Conservation (phyloP, 2,113 vertebrate species). For the Anser brachyrhynchus region DNA sequence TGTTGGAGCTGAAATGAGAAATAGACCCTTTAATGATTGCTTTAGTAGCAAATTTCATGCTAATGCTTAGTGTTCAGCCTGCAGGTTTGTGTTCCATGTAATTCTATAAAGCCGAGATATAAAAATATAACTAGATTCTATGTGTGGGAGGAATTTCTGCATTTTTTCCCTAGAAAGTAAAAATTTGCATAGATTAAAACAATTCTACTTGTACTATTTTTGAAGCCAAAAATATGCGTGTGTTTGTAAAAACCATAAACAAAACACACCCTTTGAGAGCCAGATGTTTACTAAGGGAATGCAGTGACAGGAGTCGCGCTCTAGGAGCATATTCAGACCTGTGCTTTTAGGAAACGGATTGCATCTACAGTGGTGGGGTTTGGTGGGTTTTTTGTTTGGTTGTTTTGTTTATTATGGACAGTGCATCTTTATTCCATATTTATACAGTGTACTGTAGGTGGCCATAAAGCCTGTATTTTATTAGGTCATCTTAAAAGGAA, state of each 20-base stretch:
- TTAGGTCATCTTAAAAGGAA: not conserved
- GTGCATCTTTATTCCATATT: not conserved
- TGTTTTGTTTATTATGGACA: not conserved
- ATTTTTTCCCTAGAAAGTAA: not conserved
- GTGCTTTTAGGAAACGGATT: not conserved
- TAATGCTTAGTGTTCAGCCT: not conserved
- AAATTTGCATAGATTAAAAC: not conserved
- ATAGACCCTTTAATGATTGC: not conserved
- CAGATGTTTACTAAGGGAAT: not conserved
- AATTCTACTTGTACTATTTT: not conserved
- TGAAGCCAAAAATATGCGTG: not conserved
- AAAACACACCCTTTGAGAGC: not conserved
- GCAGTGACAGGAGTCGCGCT: accelerated
- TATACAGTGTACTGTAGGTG: not conserved
- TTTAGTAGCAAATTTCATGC: not conserved
- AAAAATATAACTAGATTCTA: not conserved
- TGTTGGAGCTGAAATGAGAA: constrained; percentile 45
- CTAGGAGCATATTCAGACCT: not conserved
- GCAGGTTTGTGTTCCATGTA: not conserved
- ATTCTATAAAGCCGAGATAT: not conserved
- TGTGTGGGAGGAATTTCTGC: not conserved
- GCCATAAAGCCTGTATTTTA: not conserved
- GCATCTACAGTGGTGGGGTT: not conserved
- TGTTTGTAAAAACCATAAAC: not conserved
- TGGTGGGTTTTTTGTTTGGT: accelerated